Base-by-base conservation (phyloP, 2,888 invertebrate genomes). In the Odontocolon sp. region DNA sequence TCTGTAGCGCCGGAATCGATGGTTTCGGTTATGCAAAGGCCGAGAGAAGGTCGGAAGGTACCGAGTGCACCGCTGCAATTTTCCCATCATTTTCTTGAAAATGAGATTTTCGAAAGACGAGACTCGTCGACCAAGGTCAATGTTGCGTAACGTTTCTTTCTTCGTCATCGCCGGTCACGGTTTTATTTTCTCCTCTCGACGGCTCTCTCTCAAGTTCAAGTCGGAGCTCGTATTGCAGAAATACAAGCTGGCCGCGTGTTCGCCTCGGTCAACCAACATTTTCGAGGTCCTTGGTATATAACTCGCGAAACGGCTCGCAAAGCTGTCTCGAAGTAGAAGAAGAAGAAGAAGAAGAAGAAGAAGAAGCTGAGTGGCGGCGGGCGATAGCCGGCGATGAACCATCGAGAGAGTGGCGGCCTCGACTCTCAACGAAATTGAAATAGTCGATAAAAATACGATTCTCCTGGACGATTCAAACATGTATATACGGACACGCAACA, bases 361-460 rank as follows among this genome's bases (percentile, higher is more conserved):
- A 70, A n/a, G 52, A 28, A 61, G 45, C 45, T 74, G 77, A 77
- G 33, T 64, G 69, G 69, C 73, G 50, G 6, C 73, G 50, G 6
- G 69, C 69, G 74, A 70, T 69, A 74, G 74, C 77, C 74, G 73
- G 50, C 26, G 36, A 38, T 36, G 33, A 28, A 50, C 8, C 36
- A n/a, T n/a, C n/a, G n/a, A n/a, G n/a, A n/a, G n/a, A n/a, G n/a
- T n/a, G n/a, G n/a, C n/a, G n/a, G n/a, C n/a, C n/a, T n/a, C n/a
- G n/a, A n/a, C n/a, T n/a, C n/a, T n/a, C n/a, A n/a, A n/a, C 16
- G 66, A 70, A 78, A 72, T 70, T 63, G 18, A 69, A 69, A 59
- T 57, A 52, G 75, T 76, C 76, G 88, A 88, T 88, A 87, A 88
- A 88, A 88, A 88, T 88, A 88, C 85, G 81, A 82, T 87, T 83